Percentiles rank a stretch among this genome's conserved stretches.
phyloP scores from a whole-genome alignment of 2,888 invertebrate genomes.

The Platycnemis pennipes region DNA sequence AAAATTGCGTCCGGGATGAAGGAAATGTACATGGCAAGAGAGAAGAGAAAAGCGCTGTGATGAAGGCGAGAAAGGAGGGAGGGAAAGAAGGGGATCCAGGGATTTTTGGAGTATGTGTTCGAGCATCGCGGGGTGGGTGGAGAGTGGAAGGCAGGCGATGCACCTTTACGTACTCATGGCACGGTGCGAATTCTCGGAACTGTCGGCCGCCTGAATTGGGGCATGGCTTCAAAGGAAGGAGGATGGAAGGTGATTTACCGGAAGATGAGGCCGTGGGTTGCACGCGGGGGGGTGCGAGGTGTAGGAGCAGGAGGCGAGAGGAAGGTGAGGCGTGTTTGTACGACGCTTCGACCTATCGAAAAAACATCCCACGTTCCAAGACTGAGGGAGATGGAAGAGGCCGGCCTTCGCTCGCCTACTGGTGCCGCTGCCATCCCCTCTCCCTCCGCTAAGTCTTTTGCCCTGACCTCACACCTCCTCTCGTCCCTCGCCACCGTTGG shows the following conservation, averaged over 20 bases:
- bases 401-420: not conserved
- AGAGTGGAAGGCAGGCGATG: not conserved
- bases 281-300: not conserved
- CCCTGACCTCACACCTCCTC: not conserved
- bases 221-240: not conserved
- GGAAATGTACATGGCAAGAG: not conserved
- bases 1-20: not conserved
- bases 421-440: not conserved
- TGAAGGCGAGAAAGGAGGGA: not conserved
- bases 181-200: not conserved
- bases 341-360: constrained; percentile 28
- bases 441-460: not conserved
- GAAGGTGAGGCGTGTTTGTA: constrained; percentile 14
- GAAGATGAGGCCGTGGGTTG: not conserved
- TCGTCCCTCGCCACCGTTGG: not conserved
- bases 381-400: constrained; percentile 28
- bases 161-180: not conserved
- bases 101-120: not conserved
- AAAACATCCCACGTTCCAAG: constrained; percentile 23
- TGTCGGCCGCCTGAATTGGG: not conserved
- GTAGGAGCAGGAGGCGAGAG: not conserved
- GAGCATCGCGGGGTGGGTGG: not conserved
- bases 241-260: not conserved
- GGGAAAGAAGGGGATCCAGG: not conserved
- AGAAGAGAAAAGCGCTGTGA: not conserved